Conservation (phyloP, 2,888 invertebrate genomes). For the Camptogramma bilineatum region DNA sequence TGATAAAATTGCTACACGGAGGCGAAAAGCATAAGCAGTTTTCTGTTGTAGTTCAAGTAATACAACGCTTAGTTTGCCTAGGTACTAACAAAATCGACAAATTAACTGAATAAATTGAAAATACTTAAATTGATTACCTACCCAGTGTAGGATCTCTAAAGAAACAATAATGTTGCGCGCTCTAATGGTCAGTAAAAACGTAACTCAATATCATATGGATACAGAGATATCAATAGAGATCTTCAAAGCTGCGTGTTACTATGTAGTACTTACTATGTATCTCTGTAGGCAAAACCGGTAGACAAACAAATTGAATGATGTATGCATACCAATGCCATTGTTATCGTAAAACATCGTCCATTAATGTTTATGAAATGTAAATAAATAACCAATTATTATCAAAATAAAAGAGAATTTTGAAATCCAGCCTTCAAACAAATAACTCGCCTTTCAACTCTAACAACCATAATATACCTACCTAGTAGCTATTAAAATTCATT, state of each 20-base stretch:
- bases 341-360: constrained; percentile 25
- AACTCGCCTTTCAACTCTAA: constrained; percentile 41
- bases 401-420: constrained; percentile 39
- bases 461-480: constrained; percentile 27
- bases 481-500: constrained; percentile 40
- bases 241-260: background rate
- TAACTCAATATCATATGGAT: background rate
- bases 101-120: too few relatives aligned
- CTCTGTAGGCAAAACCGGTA: background rate
- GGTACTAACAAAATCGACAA: too few relatives aligned
- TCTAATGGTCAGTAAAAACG: background rate
- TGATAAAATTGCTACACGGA: too few relatives aligned
- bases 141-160: too few relatives aligned
- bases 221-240: background rate
- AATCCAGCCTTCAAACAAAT: constrained; percentile 46
- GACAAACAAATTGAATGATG: background rate
- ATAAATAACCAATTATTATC: constrained; percentile 28
- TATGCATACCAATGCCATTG: constrained; percentile 24
- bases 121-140: too few relatives aligned
- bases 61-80: too few relatives aligned
- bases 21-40: too few relatives aligned
- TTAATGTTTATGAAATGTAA: constrained; percentile 32
- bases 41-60: too few relatives aligned
- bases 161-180: too few relatives aligned
- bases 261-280: background rate